These are phyloP conservation scores for Drosophila tanythrix DNA, from an alignment of 2,888 invertebrate species.

Conservation along the genomic window DNA sequence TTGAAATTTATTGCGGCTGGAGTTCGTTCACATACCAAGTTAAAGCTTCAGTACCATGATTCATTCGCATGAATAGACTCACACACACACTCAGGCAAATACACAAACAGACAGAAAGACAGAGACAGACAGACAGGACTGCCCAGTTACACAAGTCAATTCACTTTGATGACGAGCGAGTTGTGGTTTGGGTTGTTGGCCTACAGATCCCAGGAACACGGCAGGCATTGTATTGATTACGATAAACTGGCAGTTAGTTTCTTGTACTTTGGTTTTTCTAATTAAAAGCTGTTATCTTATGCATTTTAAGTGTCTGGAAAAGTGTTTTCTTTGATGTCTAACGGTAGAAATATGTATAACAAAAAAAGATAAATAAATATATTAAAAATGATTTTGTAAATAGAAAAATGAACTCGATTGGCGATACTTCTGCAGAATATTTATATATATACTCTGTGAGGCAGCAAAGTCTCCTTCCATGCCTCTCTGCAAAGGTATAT, in stretches of 20 bases:
- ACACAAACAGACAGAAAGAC: not conserved
- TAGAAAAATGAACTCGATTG: not conserved
- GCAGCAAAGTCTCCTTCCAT: not conserved
- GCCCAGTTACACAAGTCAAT: constrained; percentile 74
- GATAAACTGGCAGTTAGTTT: constrained; percentile 9
- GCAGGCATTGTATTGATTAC: constrained; percentile 30
- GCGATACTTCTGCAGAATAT: not conserved
- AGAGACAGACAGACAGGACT: constrained; percentile 2
- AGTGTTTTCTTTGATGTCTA: not conserved
- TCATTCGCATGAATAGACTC: constrained; percentile 60
- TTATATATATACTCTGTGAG: too few species aligned
- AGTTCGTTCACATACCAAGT: constrained; percentile 78
- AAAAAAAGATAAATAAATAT: not conserved
- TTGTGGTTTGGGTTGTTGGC: constrained; percentile 21
- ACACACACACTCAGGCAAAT: constrained; percentile 7
- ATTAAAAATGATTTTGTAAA: not conserved
- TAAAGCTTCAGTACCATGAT: constrained; percentile 73
- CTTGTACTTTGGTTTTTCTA: constrained; percentile 22
- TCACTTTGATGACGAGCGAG: constrained; percentile 64
- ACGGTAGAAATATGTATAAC: not conserved
- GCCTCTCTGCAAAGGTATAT: not conserved
- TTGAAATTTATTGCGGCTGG: constrained; percentile 79
- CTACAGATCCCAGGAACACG: not conserved
- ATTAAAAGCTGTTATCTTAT: constrained; percentile 62
- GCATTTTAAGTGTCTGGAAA: constrained; percentile 51